Base-by-base conservation (phyloP, 2,888 invertebrate species). In the Germaria angustata region DNA sequence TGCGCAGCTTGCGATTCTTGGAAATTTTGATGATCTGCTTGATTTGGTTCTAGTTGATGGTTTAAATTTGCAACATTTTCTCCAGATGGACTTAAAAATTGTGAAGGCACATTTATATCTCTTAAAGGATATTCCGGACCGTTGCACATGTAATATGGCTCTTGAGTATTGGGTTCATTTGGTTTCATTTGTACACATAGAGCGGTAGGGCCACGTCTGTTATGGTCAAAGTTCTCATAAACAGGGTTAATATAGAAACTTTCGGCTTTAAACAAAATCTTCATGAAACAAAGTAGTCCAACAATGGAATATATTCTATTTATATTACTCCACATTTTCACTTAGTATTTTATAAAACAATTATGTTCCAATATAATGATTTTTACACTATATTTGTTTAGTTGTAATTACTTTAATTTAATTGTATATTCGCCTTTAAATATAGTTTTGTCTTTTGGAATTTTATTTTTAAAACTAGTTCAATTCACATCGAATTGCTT, bases 111-210 rank as follows among this genome's bases (percentile, higher is more conserved):
- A 53, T 22, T 34, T 9, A 4, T 8, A 15, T 49, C 41, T 15
- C 39, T 69, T 2, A 2, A 0, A 32, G 57, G 32, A 44, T 51
- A 53, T 24, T 73, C 51, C 3, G 66, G 66, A 0, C 51, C 51
- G 11, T 73, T 51, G 17, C 79, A 80, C 79, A 80, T 73, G 7
- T 53, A 80, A 59, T 72, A 73, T 7, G 79, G 72, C 15, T 80
- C 66, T 28, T 36, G 59, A 20, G 8, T 44, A 2, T 20, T 72
- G 13, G 5, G 51, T n/a, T 11, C 51, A 61, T 59, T 66, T 4
- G 72, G 66, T 20, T 80, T 66, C n/a, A 73, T 66, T 68, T 59
- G 44, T 17, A 73, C 59, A 44, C 66, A 73, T 9, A 68, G 41
- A 15, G 57, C 66, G 1, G 65, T 72, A 32, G 46, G 55, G 0